Conservation (phyloP, 2,888 invertebrate genomes). For the Lobophora halterata region DNA sequence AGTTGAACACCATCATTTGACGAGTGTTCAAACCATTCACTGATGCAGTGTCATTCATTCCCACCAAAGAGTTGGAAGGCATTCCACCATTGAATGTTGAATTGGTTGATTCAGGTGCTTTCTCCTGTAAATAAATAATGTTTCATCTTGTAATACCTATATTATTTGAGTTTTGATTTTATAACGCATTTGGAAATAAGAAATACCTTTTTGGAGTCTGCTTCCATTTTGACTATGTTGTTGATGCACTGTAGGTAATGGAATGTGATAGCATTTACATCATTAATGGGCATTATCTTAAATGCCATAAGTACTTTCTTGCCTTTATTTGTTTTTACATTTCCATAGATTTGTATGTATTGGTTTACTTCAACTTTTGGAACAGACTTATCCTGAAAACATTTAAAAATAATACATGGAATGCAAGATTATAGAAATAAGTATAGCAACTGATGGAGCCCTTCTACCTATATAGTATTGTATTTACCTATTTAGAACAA, state of each 20-base stretch:
- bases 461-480: too few relatives aligned
- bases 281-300: slow-evolving; percentile 69
- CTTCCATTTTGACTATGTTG: slow-evolving; percentile 74
- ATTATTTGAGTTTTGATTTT: too few relatives aligned
- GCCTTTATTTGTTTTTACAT: slow-evolving; percentile 73
- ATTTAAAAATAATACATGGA: neutral
- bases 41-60: slow-evolving; percentile 54
- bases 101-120: slow-evolving; percentile 46
- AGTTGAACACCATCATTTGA: slow-evolving; percentile 74
- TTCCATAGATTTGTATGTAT: slow-evolving; percentile 73
- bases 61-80: slow-evolving; percentile 71
- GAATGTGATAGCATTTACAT: slow-evolving; percentile 74
- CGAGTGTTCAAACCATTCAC: slow-evolving; percentile 70
- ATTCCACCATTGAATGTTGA: slow-evolving; percentile 50
- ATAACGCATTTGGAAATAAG: slow-evolving; percentile 2
- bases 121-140: slow-evolving; percentile 47
- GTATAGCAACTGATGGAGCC: too few relatives aligned
- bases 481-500: too few relatives aligned
- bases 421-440: slow-evolving; percentile 24
- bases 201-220: slow-evolving; percentile 69
- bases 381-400: slow-evolving; percentile 63
- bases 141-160: neutral
- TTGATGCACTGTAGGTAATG: slow-evolving; percentile 75
- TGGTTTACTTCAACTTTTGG: slow-evolving; percentile 75
- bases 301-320: slow-evolving; percentile 74